Evolutionary conservation across 1,140 invertebrate species (phyloP).

Genomic region (Zaprionus ghesquierei): DNA sequence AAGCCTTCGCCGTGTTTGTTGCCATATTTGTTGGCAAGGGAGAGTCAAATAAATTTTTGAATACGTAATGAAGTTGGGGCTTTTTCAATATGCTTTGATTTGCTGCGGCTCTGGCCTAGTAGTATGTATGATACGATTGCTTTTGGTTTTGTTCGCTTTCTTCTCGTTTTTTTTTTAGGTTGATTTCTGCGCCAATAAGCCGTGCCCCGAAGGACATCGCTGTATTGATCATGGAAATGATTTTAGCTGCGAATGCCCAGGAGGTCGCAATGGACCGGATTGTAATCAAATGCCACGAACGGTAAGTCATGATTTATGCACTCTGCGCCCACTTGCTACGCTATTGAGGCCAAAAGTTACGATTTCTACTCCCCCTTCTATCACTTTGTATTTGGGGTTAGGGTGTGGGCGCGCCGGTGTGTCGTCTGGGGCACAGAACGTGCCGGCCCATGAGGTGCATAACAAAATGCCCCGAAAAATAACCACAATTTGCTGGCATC

Average conservation of each 20-base stretch:
- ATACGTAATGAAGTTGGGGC: slow-evolving; percentile 63
- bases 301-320: slow-evolving; percentile 83
- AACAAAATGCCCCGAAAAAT: slow-evolving; percentile 51
- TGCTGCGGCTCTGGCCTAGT: slow-evolving; percentile 18
- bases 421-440: neutral
- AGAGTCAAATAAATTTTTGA: slow-evolving; percentile 65
- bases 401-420: neutral
- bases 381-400: neutral
- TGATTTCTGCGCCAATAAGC: slow-evolving; percentile 88
- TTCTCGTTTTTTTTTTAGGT: slow-evolving; percentile 83
- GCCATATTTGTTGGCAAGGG: neutral
- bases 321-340: slow-evolving; percentile 15
- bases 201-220: slow-evolving; percentile 86
- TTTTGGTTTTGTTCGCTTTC: slow-evolving; percentile 20
- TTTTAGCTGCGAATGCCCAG: slow-evolving; percentile 89
- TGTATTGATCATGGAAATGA: slow-evolving; percentile 89
- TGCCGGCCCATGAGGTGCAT: slow-evolving; percentile 32
- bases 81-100: slow-evolving; percentile 63
- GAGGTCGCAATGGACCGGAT: slow-evolving; percentile 87
- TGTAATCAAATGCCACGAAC: slow-evolving; percentile 84
- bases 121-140: neutral
- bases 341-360: slow-evolving; percentile 12
- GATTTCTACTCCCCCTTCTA: neutral
- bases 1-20: slow-evolving; percentile 17
- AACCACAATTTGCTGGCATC: slow-evolving; percentile 61